Evolutionary conservation across 1,140 invertebrate species (phyloP).

Genomic region (Cylas formicarius): DNA sequence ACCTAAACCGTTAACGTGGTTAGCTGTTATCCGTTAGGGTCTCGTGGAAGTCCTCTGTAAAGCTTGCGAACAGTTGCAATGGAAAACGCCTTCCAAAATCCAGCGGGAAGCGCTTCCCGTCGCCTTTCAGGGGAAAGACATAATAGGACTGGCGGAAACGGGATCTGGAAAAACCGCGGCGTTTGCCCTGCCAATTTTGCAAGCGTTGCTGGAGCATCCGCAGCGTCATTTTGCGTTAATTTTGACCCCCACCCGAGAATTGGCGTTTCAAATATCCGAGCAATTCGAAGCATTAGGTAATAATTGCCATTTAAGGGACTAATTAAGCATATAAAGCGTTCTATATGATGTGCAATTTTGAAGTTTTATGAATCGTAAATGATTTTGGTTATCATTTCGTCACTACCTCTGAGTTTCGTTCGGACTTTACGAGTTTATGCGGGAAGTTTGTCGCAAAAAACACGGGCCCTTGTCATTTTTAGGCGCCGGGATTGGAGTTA

Average conservation of each 20-base stretch:
- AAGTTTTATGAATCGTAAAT: neutral
- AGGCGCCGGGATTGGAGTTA: conserved; percentile 79
- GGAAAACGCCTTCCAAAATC: conserved; percentile 90
- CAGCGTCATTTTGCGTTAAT: conserved; percentile 92
- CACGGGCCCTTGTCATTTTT: conserved; percentile 36
- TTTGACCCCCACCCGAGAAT: conserved; percentile 92
- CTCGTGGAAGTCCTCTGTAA: conserved; percentile 86
- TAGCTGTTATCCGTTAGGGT: conserved; percentile 54
- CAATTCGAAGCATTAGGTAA: conserved; percentile 89
- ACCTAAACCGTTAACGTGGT: conserved; percentile 5
- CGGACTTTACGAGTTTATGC: conserved; percentile 17
- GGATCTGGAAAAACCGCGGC: conserved; percentile 98
- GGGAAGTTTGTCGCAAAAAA: conserved; percentile 10
- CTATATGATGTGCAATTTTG: too few relatives aligned
- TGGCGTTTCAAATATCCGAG: conserved; percentile 94
- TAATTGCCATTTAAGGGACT: neutral
- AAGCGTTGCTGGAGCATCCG: conserved; percentile 81
- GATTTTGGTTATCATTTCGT: conserved; percentile 30
- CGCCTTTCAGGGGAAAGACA: conserved; percentile 85
- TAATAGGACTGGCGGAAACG: conserved; percentile 95
- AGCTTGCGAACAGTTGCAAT: conserved; percentile 87
- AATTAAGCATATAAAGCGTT: neutral
- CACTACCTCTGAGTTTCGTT: conserved; percentile 38
- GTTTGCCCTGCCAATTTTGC: conserved; percentile 93
- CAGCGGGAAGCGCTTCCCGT: conserved; percentile 90